Evolutionary conservation across 1,140 invertebrate species (phyloP), one percentile per base, ranked within the genome.

Genomic region (Gryon sp.): DNA sequence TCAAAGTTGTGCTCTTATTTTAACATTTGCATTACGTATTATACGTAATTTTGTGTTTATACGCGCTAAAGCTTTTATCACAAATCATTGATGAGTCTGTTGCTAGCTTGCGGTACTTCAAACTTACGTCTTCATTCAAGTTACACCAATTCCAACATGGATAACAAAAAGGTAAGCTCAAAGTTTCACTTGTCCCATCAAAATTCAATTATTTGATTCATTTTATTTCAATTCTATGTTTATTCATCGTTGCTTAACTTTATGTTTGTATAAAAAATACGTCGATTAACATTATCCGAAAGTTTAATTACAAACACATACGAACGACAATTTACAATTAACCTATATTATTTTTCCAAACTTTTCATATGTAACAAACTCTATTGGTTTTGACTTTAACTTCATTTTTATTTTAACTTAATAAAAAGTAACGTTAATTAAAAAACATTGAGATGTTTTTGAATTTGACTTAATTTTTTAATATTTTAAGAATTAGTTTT

Each of bases 41-140:
- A 43, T 30, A 43, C 38, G 53, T 43, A 57, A 43, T 2, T 18
- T 19, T 18, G 24, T 43, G 16, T 43, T 32, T 22, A 34, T 26
- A 24, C 19, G 30, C n/a, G 12, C 20, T 11, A 36, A 3, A 46
- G 43, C 16, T 34, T 26, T 45, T 45, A 60, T 7, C n/a, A n/a
- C n/a, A n/a, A 36, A 36, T 46, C 15, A 65, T 65, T 65, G 38
- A 65, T 65, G 60, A 65, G 38, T 65, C 48, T 65, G 38, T 32
- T 65, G 46, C n/a, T n/a, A n/a, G 38, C 60, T 34, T 65, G 60
- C 19, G 60, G 38, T 41, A 22, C 46, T 52, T 52, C 45, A 26
- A 28, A 60, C 11, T 7, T 63, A 11, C 60, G 48, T 19, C 36
- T 65, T 65, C 60, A 50, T 43, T 41, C 46, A 7, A 43, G 34